phyloP scores from a whole-genome alignment of 2,113 vertebrate genomes.

The Cyanoramphus novaezelandiae region DNA sequence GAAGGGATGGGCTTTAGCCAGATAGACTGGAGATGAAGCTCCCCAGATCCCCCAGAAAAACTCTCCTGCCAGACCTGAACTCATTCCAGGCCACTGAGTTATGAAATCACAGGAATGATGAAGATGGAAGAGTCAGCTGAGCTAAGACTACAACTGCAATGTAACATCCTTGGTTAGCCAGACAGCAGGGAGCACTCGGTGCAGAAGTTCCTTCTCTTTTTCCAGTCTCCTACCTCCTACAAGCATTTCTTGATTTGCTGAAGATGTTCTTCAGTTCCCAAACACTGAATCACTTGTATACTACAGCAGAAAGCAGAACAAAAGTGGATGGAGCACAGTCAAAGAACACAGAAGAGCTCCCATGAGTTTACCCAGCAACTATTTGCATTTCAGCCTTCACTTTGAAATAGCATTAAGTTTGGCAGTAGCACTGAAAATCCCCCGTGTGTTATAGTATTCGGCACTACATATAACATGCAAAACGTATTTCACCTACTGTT shows the following conservation, averaged over 20 bases:
- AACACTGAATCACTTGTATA: fast-evolving
- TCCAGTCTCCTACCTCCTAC: not conserved
- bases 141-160: fast-evolving
- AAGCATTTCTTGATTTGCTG: not conserved
- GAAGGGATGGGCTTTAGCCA: not conserved
- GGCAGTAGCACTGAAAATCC: not conserved
- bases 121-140: not conserved
- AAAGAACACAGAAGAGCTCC: not conserved
- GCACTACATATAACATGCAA: not conserved
- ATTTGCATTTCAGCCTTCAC: not conserved
- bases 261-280: not conserved
- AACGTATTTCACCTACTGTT: not conserved
- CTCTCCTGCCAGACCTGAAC: not conserved
- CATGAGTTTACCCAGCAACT: not conserved
- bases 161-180: not conserved
- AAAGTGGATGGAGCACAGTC: not conserved
- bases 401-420: fast-evolving
- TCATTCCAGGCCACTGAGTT: not conserved
- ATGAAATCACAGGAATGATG: not conserved
- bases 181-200: fast-evolving
- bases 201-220: not conserved
- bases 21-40: not conserved
- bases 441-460: not conserved
- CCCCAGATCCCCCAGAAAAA: not conserved
- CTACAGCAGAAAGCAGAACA: fast-evolving